A percentile compares a stretch with the other conserved stretches of the same genome.
Conservation (phyloP, 2,797 vertebrate genomes). For the Aplochiton taeniatus region DNA sequence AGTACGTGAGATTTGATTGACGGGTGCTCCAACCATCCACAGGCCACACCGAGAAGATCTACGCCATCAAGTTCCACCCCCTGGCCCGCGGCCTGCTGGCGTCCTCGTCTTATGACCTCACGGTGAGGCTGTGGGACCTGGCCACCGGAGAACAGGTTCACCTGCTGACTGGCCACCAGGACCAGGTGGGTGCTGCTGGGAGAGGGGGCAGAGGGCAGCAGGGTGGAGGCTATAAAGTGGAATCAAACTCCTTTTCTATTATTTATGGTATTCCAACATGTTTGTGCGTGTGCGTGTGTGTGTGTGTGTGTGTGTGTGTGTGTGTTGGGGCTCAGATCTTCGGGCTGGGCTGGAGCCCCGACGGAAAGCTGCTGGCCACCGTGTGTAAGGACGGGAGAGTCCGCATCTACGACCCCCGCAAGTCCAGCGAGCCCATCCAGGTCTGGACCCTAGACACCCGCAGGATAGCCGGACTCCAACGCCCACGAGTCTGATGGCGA, state of each 20-base stretch:
- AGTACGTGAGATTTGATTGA: constrained; percentile 19
- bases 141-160: constrained; percentile 69
- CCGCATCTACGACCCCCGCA: constrained; percentile 87
- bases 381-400: constrained; percentile 89
- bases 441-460: constrained; percentile 54
- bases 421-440: constrained; percentile 77
- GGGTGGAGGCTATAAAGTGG: no score
- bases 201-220: background rate
- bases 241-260: background rate
- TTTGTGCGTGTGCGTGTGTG: background rate
- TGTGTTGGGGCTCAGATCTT: constrained; percentile 80
- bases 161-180: constrained; percentile 83
- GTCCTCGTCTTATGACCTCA: constrained; percentile 93
- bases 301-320: no score
- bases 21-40: constrained; percentile 6
- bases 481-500: background rate
- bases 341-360: constrained; percentile 88
- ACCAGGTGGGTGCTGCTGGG: constrained; percentile 80
- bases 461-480: background rate
- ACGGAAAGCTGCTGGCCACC: constrained; percentile 87
- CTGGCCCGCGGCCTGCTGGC: constrained; percentile 83
- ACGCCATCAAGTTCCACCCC: constrained; percentile 91
- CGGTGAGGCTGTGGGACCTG: constrained; percentile 87
- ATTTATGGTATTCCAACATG: no score
- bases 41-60: constrained; percentile 98